Conservation (phyloP, 2,888 invertebrate species). For the Marasmarcha lunaedactyla region DNA sequence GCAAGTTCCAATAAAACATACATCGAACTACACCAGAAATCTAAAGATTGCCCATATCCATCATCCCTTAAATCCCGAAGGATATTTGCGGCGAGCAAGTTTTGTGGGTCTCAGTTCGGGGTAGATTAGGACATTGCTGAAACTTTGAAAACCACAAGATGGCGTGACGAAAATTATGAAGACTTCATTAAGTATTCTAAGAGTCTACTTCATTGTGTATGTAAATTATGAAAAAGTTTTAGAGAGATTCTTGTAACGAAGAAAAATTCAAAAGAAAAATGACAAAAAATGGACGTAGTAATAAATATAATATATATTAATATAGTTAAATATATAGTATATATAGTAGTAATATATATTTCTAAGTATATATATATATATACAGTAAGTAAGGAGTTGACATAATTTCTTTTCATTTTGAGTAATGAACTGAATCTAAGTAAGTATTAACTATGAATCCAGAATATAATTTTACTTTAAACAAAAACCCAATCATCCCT, state of each 20-base stretch:
- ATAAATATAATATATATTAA: too few relatives aligned
- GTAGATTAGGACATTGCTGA: conserved; percentile 34
- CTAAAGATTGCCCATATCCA: conserved; percentile 7
- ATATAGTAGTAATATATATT: too few relatives aligned
- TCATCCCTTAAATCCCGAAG: conserved; percentile 7
- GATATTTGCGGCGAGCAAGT: conserved; percentile 15
- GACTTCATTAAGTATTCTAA: conserved; percentile 18
- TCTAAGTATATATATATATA: too few relatives aligned
- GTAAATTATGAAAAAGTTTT: not conserved
- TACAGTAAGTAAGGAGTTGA: too few relatives aligned
- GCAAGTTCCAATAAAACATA: too few relatives aligned
- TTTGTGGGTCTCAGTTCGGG: conserved; percentile 31
- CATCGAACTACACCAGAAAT: not conserved
- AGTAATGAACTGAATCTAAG: too few relatives aligned
- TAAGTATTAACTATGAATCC: too few relatives aligned
- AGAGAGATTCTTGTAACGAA: not conserved
- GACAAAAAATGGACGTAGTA: too few relatives aligned
- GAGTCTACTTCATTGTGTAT: not conserved
- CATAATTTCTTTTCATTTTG: too few relatives aligned
- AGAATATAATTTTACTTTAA: too few relatives aligned
- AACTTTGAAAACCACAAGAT: conserved; percentile 39
- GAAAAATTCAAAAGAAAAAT: not conserved
- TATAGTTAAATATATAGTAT: too few relatives aligned
- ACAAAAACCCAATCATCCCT: too few relatives aligned
- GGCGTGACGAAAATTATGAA: conserved; percentile 36